phyloP scores from a whole-genome alignment of 2,797 vertebrate species.

The Euthynnus affinis region DNA sequence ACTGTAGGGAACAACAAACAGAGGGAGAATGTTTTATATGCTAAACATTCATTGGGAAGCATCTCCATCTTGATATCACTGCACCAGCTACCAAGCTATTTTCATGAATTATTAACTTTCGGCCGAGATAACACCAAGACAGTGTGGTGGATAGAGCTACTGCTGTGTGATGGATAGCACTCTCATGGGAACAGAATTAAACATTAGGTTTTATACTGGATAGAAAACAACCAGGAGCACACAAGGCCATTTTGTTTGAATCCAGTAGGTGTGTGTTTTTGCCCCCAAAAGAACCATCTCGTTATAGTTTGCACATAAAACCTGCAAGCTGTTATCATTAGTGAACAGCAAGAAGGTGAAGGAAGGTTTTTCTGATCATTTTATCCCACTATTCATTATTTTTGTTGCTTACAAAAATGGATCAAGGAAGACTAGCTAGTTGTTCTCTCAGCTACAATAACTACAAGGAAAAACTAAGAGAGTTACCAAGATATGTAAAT shows the following conservation, averaged over 20 bases:
- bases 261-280: conserved; percentile 1
- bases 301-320: conserved; percentile 11
- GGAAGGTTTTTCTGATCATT: not conserved
- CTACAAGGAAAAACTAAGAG: too few species aligned
- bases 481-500: not conserved
- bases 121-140: conserved; percentile 73
- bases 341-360: not conserved
- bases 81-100: conserved; percentile 63
- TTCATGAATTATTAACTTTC: conserved; percentile 84
- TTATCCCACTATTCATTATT: not conserved
- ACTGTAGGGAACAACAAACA: conserved; percentile 68
- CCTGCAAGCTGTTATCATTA: not conserved
- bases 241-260: conserved; percentile 19
- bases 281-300: not conserved
- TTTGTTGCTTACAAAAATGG: not conserved
- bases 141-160: conserved; percentile 57
- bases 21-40: conserved; percentile 67
- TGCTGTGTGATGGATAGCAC: conserved; percentile 78
- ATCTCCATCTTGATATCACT: conserved; percentile 71
- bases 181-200: conserved; percentile 80
- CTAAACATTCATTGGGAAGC: conserved; percentile 63
- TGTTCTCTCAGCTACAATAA: too few species aligned
- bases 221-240: conserved; percentile 46
- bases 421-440: not conserved
- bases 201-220: conserved; percentile 44